Base-by-base conservation (phyloP, 2,888 invertebrate species). In the Yponomeuta malinellus region DNA sequence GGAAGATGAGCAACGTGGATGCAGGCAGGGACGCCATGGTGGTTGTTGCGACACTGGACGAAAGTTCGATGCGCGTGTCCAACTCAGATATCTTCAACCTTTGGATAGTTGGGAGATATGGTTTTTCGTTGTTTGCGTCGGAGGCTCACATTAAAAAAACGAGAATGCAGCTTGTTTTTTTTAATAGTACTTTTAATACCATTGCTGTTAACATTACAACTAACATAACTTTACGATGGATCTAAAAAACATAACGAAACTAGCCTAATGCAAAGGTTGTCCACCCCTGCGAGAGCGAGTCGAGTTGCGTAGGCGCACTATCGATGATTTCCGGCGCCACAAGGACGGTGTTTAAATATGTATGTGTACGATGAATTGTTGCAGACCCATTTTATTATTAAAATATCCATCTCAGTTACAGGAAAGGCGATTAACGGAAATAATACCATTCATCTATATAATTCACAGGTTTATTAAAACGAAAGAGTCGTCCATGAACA, bases 271-370 rank as follows among this genome's bases (percentile, higher is more conserved):
- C 12, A 68, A 29, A 73, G 70, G 72, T 73, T 70, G 63, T 2
- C 23, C 29, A 71, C 70, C 59, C 10, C 72, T 72, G 74, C 48
- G 43, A 68, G 73, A 71, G 74, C 48, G 48, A 69, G 73, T 72
- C 73, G 64, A 66, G 52, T 63, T 67, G 83, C 81, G 84, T 85
- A 78, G 85, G 85, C 79, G 75, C 79, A 70, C 76, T 83, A 86
- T 87, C 87, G 52, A 72, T 64, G 23, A 77, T 78, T 77, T 87
- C 87, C 86, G 85, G 78, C 79, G 79, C 76, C 76, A 74, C 86
- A 83, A 85, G 86, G 85, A 80, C 84, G 81, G 74, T 43, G 1
- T 73, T 72, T 75, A 69, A 63, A 68, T 69, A 70, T 33, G 5
- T 37, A n/a, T 12, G 23, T n/a, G n/a, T 71, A 23, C 29, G 43